Conservation (phyloP, 2,797 vertebrate species). For the Clarias fuscus region DNA sequence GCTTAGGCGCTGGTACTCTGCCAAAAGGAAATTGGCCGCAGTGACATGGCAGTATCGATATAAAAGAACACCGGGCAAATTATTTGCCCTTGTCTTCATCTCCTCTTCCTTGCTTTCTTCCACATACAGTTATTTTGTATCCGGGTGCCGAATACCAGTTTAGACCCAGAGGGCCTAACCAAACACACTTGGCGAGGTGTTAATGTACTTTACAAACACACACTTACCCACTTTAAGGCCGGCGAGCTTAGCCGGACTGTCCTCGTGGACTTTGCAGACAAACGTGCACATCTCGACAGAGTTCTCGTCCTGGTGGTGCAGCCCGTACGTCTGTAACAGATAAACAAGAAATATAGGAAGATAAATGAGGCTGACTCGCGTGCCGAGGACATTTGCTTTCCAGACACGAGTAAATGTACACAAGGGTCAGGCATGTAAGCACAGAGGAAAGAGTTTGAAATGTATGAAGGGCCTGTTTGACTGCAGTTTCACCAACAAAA, state of each 20-base stretch:
- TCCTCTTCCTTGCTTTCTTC: background rate
- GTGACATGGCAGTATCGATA: background rate
- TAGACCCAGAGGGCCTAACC: background rate
- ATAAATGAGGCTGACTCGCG: background rate
- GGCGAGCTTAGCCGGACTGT: conserved; percentile 85
- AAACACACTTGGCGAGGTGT: conserved; percentile 24
- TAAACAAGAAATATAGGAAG: conserved; percentile 3
- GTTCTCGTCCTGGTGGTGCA: conserved; percentile 90
- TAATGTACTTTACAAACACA: conserved; percentile 33
- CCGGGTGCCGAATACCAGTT: conserved; percentile 28
- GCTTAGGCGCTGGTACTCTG: background rate
- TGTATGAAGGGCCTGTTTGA: background rate
- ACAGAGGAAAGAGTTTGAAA: background rate
- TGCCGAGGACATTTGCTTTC: conserved; percentile 1
- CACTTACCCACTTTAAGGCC: conserved; percentile 89
- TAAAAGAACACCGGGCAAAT: background rate
- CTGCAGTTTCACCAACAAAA: background rate
- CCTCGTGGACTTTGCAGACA: conserved; percentile 87
- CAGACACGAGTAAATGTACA: background rate
- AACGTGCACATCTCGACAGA: conserved; percentile 96
- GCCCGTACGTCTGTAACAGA: conserved; percentile 87
- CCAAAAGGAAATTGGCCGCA: background rate
- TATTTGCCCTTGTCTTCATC: background rate
- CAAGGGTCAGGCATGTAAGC: conserved; percentile 12
- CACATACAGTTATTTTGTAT: background rate